phyloP scores from a whole-genome alignment of 1,140 invertebrate genomes.

The Monomorium pharaonis region DNA sequence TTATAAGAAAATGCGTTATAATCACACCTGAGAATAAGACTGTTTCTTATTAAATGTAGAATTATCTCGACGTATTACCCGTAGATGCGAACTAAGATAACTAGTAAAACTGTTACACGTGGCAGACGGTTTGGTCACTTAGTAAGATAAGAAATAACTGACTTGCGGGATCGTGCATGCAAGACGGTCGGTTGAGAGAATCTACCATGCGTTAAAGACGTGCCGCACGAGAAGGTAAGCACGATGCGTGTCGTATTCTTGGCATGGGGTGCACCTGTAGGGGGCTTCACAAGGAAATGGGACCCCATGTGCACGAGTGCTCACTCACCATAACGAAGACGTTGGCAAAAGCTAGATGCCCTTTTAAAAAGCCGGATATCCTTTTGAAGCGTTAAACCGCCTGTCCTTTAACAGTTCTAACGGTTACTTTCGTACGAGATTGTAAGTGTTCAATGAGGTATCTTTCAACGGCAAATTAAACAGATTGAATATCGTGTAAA shows the following conservation, averaged over 20 bases:
- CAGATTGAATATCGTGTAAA: neutral
- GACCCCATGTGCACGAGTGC: constrained; percentile 1
- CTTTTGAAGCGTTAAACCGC: neutral
- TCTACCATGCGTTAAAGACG: constrained; percentile 70
- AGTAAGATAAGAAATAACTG: constrained; percentile 58
- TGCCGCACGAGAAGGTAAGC: neutral
- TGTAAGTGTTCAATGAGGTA: neutral
- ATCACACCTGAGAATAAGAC: neutral
- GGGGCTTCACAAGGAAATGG: constrained; percentile 67
- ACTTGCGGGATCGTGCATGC: constrained; percentile 20
- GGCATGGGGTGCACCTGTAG: constrained; percentile 73
- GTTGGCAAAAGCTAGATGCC: constrained; percentile 56
- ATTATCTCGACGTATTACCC: neutral
- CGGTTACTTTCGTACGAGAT: neutral
- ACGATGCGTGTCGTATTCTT: constrained; percentile 32
- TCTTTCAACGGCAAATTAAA: neutral
- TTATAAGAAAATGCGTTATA: neutral
- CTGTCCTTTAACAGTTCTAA: constrained; percentile 54
- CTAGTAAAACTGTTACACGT: constrained; percentile 35
- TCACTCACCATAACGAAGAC: constrained; percentile 72
- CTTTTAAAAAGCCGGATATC: constrained; percentile 73
- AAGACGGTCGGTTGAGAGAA: constrained; percentile 72
- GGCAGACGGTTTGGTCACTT: constrained; percentile 43
- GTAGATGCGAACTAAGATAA: neutral
- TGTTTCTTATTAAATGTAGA: neutral